These are phyloP conservation scores for Ictalurus punctatus DNA, from an alignment of 2,113 vertebrate species.

Conservation along the genomic window DNA sequence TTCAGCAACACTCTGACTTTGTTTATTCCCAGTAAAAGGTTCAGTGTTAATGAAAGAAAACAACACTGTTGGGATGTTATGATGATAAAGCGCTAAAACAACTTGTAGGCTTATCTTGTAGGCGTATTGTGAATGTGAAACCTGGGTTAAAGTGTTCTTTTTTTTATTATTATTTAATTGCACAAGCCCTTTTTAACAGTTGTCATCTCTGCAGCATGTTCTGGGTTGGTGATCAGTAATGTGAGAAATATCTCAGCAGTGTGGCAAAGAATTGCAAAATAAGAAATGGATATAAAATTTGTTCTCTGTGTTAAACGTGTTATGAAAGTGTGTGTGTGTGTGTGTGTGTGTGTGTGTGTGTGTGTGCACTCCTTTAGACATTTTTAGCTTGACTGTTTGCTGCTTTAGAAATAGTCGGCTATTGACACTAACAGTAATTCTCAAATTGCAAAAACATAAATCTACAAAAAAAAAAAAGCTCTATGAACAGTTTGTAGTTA, in stretches of 20 bases:
- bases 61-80: not conserved
- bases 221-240: constrained; percentile 23
- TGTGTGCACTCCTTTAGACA: not conserved
- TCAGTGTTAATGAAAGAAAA: constrained; percentile 23
- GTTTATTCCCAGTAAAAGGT: not conserved
- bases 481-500: not conserved
- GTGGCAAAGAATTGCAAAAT: constrained; percentile 47
- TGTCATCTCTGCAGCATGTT: constrained; percentile 29
- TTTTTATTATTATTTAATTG: not conserved
- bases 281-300: constrained; percentile 30
- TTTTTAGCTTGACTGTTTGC: not conserved
- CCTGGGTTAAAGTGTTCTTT: not conserved
- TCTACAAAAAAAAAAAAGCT: not conserved
- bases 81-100: not conserved
- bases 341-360: not conserved
- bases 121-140: too few species aligned
- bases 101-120: not conserved
- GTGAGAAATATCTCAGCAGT: constrained; percentile 53
- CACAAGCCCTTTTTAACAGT: not conserved
- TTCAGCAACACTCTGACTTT: not conserved
- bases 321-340: not conserved
- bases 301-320: not conserved
- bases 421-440: not conserved
- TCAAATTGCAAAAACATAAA: not conserved
- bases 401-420: not conserved